A percentile compares a stretch with the other conserved stretches of the same genome.
These are phyloP conservation scores for Parapsyche elsis DNA, from an alignment of 1,140 invertebrate genomes.

Conservation along the genomic window DNA sequence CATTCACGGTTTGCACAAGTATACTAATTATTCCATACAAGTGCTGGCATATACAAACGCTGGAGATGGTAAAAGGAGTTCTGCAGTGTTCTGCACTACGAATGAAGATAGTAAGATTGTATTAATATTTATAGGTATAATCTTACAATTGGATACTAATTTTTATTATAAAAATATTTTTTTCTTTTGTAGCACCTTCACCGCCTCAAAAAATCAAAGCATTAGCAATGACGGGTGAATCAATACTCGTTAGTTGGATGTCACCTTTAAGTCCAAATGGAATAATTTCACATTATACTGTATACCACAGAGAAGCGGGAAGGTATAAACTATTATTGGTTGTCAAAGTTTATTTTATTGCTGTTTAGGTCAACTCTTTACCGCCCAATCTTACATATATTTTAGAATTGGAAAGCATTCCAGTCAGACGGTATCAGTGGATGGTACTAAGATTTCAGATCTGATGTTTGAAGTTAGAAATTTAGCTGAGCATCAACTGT, in stretches of 20 bases:
- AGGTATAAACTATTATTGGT: slow-evolving; percentile 64
- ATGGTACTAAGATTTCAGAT: slow-evolving; percentile 61
- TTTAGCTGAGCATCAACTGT: slow-evolving; percentile 72
- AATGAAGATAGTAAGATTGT: slow-evolving; percentile 74
- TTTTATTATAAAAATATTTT: neutral
- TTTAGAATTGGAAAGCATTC: slow-evolving; percentile 65
- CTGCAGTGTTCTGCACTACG: slow-evolving; percentile 77
- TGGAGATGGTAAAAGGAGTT: slow-evolving; percentile 79
- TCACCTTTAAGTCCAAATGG: slow-evolving; percentile 80
- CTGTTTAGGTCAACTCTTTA: too few relatives aligned
- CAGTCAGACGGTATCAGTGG: slow-evolving; percentile 63
- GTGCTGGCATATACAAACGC: slow-evolving; percentile 81
- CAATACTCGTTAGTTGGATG: slow-evolving; percentile 83
- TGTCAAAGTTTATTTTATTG: neutral
- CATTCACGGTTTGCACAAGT: slow-evolving; percentile 74
- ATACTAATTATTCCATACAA: slow-evolving; percentile 83
- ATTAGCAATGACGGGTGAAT: slow-evolving; percentile 73
- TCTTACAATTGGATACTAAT: neutral
- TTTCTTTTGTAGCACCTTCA: slow-evolving; percentile 76
- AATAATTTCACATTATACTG: slow-evolving; percentile 78
- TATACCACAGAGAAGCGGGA: slow-evolving; percentile 78
- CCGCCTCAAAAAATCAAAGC: slow-evolving; percentile 81
- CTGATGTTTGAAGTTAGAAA: slow-evolving; percentile 72
- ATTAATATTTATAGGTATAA: slow-evolving; percentile 9
- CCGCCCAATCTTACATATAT: slow-evolving; percentile 44